Percentiles rank a stretch among this genome's conserved stretches.
Conservation (phyloP, 2,888 invertebrate species). For the Lasioglossum malachurum region DNA sequence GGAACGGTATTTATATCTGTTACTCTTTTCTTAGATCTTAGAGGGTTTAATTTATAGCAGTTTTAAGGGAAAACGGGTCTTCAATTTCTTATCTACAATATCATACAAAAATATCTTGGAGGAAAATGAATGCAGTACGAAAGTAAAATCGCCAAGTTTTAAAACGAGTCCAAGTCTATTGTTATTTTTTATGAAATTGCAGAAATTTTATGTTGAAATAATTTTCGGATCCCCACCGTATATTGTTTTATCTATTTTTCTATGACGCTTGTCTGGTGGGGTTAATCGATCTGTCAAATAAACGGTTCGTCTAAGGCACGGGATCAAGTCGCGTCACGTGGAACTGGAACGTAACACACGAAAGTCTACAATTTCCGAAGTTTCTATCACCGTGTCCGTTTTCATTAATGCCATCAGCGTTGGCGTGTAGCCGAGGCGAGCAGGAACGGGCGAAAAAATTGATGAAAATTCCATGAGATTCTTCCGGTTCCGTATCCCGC, state of each 20-base stretch:
- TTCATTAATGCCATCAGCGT: slow-evolving; percentile 8
- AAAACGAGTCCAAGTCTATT: too few species aligned
- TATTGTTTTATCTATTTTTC: neutral
- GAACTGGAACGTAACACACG: neutral
- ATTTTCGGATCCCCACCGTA: neutral
- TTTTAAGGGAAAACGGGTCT: too few species aligned
- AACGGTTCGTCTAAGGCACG: neutral
- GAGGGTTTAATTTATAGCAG: too few species aligned
- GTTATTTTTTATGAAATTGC: too few species aligned
- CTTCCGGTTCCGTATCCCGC: neutral
- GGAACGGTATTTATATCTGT: too few species aligned
- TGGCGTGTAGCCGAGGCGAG: neutral
- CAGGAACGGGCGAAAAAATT: neutral
- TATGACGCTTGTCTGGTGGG: too few species aligned
- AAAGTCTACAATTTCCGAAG: neutral
- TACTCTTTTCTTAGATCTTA: too few species aligned
- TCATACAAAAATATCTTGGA: too few species aligned
- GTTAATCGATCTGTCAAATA: neutral
- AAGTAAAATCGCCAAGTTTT: too few species aligned
- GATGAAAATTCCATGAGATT: slow-evolving; percentile 39
- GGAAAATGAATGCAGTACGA: too few species aligned
- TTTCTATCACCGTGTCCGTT: slow-evolving; percentile 21
- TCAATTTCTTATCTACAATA: too few species aligned
- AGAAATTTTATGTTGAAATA: too few species aligned
- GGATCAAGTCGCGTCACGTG: neutral